Evolutionary conservation across 2,113 vertebrate species (phyloP), one percentile per base, ranked within the genome.

Genomic region (Amphiprion ocellaris): DNA sequence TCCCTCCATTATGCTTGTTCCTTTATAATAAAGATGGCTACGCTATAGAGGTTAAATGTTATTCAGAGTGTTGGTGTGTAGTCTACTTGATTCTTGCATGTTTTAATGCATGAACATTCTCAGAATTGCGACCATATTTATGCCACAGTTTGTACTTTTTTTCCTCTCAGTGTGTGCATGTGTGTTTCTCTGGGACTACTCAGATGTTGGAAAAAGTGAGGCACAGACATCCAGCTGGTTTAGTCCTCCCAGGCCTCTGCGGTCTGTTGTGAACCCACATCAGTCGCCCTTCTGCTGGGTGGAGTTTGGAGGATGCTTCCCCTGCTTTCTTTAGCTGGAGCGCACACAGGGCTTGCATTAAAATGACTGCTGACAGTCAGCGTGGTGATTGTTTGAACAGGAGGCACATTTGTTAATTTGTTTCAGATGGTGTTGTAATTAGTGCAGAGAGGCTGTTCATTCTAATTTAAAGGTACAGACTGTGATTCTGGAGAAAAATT

Each of bases 201-300:
- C 15, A 33, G 41, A 69, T 23, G 74, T 39, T 47, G 75, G 79
- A 74, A 76, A 73, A 47, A 61, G 19, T 77, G 52, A 79, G 46
- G 50, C 28, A 39, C 23, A 47, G 56, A 26, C 28, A 46, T 55
- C 28, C 71, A 60, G 66, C 69, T 61, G 46, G 72, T 65, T 53
- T 46, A 62, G 10, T 78, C 69, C 52, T 86, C 33, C 16, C 24
- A 61, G 60, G 69, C 50, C 16, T 68, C 66, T 69, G 74, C 21
- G 78, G 69, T 65, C 47, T 2, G 16, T 33, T 67, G 68, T 75
- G 56, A 62, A 49, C 46, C 54, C 80, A 81, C 74, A 81, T 72
- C 70, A 86, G 59, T 61, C 19, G 0, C 44, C 24, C 53, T 8
- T 49, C 23, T 24, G 68, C 59, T 44, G 79, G 85, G 73, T 61